phyloP scores from a whole-genome alignment of 2,113 vertebrate genomes.

The Clarias gariepinus region DNA sequence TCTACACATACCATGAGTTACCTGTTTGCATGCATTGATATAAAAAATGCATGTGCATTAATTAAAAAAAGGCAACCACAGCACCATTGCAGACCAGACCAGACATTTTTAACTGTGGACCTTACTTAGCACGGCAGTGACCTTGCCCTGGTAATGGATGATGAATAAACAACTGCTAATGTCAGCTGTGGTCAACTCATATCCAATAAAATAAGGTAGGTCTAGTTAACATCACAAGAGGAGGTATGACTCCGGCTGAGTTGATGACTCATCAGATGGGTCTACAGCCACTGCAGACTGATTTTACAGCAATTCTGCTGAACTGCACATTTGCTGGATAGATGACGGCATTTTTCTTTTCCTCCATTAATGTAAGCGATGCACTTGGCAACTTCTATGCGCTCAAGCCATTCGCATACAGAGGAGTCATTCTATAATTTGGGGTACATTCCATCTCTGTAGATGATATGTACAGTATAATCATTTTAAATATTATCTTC shows the following conservation, averaged over 20 bases:
- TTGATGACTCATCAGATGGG: not conserved
- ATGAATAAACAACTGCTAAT: slow-evolving; percentile 1
- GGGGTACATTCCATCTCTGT: too few relatives aligned
- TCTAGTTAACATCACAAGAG: not conserved
- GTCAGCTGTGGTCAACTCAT: not conserved
- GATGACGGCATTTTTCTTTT: not conserved
- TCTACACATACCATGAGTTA: not conserved
- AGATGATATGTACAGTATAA: too few relatives aligned
- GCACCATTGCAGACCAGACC: not conserved
- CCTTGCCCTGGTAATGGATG: not conserved
- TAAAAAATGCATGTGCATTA: not conserved
- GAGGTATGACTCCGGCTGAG: not conserved
- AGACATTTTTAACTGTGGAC: not conserved
- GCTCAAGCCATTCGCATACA: not conserved
- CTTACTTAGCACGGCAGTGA: not conserved
- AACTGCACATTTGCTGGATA: slow-evolving; percentile 15
- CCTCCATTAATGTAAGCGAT: not conserved
- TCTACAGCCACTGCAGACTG: not conserved
- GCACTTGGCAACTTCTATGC: not conserved
- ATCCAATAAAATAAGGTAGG: not conserved
- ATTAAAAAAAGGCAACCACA: not conserved
- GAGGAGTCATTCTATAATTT: too few relatives aligned
- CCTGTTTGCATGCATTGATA: not conserved
- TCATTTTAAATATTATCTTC: too few relatives aligned
- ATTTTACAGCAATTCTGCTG: not conserved